Conservation (phyloP, 2,797 vertebrate genomes). For the Delichon dasypus region DNA sequence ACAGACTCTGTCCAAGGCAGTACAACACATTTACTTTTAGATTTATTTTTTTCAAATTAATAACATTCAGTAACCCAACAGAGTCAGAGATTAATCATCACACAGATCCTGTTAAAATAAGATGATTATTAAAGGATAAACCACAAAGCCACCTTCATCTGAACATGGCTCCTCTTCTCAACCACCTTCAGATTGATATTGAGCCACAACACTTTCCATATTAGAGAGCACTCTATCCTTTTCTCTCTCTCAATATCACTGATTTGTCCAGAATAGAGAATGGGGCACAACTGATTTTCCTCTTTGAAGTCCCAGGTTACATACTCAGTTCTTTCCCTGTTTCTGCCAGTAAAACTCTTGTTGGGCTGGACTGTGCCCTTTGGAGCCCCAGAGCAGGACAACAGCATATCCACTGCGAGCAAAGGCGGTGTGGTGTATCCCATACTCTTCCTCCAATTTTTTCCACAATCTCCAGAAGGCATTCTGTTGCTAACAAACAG, state of each 20-base stretch:
- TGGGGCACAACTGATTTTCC: background rate
- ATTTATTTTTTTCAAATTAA: background rate
- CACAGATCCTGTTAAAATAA: background rate
- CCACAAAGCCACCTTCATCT: background rate
- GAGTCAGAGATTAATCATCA: conserved; percentile 6
- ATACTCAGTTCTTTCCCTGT: background rate
- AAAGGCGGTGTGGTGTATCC: background rate
- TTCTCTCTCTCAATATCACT: background rate
- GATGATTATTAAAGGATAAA: background rate
- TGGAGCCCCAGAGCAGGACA: background rate
- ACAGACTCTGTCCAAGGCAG: background rate
- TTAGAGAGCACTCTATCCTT: background rate
- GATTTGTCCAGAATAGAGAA: background rate
- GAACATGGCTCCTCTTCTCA: background rate
- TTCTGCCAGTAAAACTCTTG: background rate
- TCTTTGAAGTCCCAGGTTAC: background rate
- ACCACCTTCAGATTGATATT: background rate
- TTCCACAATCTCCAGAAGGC: background rate
- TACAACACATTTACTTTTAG: background rate
- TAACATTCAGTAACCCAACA: background rate
- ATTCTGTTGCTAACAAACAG: conserved; percentile 9
- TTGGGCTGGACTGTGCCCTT: background rate
- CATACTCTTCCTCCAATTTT: background rate
- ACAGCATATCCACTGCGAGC: fast-evolving
- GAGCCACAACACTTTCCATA: background rate